Evolutionary conservation across 1,140 invertebrate species (phyloP), one percentile per base, ranked within the genome.

Genomic region (Pachyrhynchus sulphureomaculatus): DNA sequence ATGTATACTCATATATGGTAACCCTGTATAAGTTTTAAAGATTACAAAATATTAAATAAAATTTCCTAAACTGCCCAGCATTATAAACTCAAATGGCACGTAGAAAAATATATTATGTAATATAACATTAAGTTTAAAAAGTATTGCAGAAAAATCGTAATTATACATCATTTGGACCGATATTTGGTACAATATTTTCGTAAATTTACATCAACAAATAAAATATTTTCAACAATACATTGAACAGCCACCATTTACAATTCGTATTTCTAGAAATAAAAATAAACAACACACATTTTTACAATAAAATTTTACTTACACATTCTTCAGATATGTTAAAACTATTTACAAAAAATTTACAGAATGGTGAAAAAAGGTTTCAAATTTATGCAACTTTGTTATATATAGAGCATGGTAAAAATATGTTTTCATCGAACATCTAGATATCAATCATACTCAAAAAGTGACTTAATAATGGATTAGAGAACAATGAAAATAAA

Each of bases 201-300:
- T 13, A 44, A 18, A 39, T 47, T 9, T 39, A 56, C 36, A 56
- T 20, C 34, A 56, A 56, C 53, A 56, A 56, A 56, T 36, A 33
- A 56, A 56, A 56, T 24, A 54, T 20, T 34, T 18, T 33, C 21
- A 56, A 56, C 53, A 56, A 56, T 13, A 33, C 39, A 32, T 44
- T 39, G 26, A 56, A 44, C 39, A 56, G 42, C 53, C 39, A 45
- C 53, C 53, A 56, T 33, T 24, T 56, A 54, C 37, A 54, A 15
- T 23, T 41, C 23, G 12, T 20, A 36, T 24, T 18, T 54, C 23
- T 24, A 39, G 33, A 41, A 24, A n/a, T 12, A 39, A 54, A n/a
- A 54, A 54, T 39, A 45, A 45, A 45, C 21, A 23, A 56, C 39
- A 45, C 53, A 56, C 32, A 36, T 39, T 13, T 29, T 26, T 56